Conservation (phyloP, 2,113 vertebrate genomes). For the Otocyon megalotis region DNA sequence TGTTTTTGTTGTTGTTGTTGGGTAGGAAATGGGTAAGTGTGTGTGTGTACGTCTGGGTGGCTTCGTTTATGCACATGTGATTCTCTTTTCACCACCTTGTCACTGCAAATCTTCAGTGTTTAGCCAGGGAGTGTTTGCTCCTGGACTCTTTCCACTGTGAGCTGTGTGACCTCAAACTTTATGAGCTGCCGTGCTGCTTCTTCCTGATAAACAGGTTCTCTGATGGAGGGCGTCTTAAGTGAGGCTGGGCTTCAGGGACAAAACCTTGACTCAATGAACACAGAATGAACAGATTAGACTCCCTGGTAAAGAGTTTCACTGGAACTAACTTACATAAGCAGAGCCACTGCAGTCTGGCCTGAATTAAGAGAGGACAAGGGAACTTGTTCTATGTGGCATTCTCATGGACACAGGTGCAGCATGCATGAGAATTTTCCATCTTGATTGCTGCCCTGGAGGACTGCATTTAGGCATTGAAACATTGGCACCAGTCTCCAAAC, state of each 20-base stretch:
- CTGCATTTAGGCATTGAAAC: not conserved
- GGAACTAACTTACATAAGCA: constrained; percentile 23
- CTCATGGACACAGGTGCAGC: not conserved
- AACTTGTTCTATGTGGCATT: not conserved
- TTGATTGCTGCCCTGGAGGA: not conserved
- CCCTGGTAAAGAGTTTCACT: constrained; percentile 46
- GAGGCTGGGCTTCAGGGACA: constrained; percentile 60
- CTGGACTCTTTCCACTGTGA: constrained; percentile 59
- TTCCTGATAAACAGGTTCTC: constrained; percentile 82
- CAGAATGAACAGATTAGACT: constrained; percentile 69
- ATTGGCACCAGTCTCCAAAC: not conserved
- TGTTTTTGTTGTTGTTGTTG: not conserved
- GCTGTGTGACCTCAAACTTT: constrained; percentile 68
- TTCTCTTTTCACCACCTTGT: constrained; percentile 69
- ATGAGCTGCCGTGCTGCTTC: not conserved
- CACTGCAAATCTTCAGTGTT: constrained; percentile 64
- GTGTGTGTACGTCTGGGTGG: constrained; percentile 40
- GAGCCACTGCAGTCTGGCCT: not conserved
- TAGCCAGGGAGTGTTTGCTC: constrained; percentile 36
- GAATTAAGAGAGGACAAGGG: not conserved
- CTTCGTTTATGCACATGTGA: constrained; percentile 69
- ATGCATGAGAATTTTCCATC: not conserved
- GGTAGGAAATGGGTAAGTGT: not conserved
- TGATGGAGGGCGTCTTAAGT: constrained; percentile 26
- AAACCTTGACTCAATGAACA: constrained; percentile 60